phyloP scores from a whole-genome alignment of 1,140 invertebrate species.

The Calycopis cecrops region DNA sequence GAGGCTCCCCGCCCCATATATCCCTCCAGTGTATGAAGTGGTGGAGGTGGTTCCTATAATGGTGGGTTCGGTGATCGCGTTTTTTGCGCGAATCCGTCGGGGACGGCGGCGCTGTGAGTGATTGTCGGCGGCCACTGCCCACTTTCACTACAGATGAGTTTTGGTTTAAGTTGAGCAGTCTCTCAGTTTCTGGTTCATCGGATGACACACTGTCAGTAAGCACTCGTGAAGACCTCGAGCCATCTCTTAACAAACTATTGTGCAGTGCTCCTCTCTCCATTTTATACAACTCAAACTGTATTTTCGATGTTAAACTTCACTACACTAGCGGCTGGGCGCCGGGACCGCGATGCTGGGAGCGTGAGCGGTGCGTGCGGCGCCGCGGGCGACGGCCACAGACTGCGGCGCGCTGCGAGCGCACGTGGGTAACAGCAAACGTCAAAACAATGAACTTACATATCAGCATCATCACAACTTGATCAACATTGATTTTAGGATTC shows the following conservation, averaged over 20 bases:
- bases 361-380: conserved; percentile 40
- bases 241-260: conserved; percentile 33
- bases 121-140: conserved; percentile 47
- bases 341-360: conserved; percentile 19
- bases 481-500: too few relatives aligned
- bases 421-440: conserved; percentile 48
- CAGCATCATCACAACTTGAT: too few relatives aligned
- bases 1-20: conserved; percentile 61
- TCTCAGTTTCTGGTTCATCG: conserved; percentile 64
- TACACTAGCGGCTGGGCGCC: conserved; percentile 25
- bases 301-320: conserved; percentile 25
- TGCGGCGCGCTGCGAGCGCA: conserved; percentile 46
- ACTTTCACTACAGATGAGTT: conserved; percentile 42
- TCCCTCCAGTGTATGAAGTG: conserved; percentile 69
- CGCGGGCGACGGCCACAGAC: conserved; percentile 50
- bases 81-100: conserved; percentile 65
- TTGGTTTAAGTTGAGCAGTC: conserved; percentile 48
- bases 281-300: conserved; percentile 35
- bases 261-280: conserved; percentile 55
- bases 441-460: conserved; percentile 32
- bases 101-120: conserved; percentile 70
- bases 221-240: conserved; percentile 41
- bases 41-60: conserved; percentile 67
- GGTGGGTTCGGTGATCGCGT: conserved; percentile 51
- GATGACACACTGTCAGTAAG: conserved; percentile 61